These are phyloP conservation scores for Zootermopsis nevadensis DNA, from an alignment of 2,888 invertebrate genomes.

Conservation along the genomic window DNA sequence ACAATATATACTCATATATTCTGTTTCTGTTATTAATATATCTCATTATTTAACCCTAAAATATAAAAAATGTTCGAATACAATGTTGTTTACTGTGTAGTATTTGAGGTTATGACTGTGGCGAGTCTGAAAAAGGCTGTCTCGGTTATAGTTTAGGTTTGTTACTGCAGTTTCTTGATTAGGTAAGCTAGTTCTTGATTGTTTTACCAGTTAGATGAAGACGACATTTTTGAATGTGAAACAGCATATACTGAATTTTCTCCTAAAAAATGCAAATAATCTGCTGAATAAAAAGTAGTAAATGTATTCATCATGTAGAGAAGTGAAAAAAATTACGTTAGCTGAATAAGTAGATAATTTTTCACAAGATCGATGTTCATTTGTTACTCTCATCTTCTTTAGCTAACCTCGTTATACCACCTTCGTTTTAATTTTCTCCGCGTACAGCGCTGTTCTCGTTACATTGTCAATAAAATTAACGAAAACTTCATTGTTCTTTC, in stretches of 20 bases:
- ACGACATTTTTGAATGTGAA: too few relatives aligned
- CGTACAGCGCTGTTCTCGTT: constrained; percentile 8
- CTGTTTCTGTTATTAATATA: too few relatives aligned
- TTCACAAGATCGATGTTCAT: neutral
- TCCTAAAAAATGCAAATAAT: neutral
- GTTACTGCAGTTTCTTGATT: too few relatives aligned
- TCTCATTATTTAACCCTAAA: too few relatives aligned
- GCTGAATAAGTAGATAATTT: neutral
- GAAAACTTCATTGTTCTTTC: constrained; percentile 14
- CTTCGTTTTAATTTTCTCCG: constrained; percentile 33
- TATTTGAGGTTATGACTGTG: too few relatives aligned
- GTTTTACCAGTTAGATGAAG: too few relatives aligned
- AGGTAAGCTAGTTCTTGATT: too few relatives aligned
- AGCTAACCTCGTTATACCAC: constrained; percentile 3
- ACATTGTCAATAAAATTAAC: constrained; percentile 24
- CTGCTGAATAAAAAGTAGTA: neutral
- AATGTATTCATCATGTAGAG: neutral
- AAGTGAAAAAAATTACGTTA: neutral
- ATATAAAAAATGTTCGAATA: too few relatives aligned
- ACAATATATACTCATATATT: too few relatives aligned
- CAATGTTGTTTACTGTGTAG: too few relatives aligned
- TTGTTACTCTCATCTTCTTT: constrained; percentile 15
- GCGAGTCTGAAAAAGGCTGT: too few relatives aligned
- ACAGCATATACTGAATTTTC: neutral
- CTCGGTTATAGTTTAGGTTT: too few relatives aligned